A percentile compares a stretch with the other conserved stretches of the same genome.
phyloP scores from a whole-genome alignment of 2,113 vertebrate genomes.

The Dromiciops gliroides region DNA sequence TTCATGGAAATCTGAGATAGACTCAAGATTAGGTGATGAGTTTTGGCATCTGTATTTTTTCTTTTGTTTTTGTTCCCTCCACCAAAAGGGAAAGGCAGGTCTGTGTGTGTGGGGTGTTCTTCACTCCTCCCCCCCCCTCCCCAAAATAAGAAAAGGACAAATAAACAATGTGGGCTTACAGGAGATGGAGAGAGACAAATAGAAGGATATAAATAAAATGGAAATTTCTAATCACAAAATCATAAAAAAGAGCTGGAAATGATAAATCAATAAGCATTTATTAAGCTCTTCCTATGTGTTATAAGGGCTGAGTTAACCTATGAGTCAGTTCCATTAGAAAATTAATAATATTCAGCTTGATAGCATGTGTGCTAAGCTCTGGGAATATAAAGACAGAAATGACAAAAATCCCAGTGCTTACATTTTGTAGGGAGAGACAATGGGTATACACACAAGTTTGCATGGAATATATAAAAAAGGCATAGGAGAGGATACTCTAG shows the following conservation, averaged over 20 bases:
- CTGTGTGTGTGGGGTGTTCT: not conserved
- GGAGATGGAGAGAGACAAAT: not conserved
- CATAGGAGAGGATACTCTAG: not conserved
- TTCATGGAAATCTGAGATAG: not conserved
- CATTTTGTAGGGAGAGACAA: not conserved
- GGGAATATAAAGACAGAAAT: not conserved
- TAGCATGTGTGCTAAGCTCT: not conserved
- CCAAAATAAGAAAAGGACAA: not conserved
- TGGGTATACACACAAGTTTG: not conserved
- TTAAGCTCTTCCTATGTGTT: not conserved
- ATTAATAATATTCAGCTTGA: not conserved
- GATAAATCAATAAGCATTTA: not conserved
- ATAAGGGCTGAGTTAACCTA: not conserved
- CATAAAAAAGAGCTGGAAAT: not conserved
- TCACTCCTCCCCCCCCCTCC: not conserved
- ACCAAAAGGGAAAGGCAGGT: not conserved
- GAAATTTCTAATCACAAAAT: not conserved
- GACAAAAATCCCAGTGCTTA: not conserved
- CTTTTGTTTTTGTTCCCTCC: not conserved
- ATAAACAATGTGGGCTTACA: not conserved
- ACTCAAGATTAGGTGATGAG: not conserved
- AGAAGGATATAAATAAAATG: not conserved
- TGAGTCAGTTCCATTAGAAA: not conserved
- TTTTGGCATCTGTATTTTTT: not conserved
- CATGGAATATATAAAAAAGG: constrained; percentile 25